phyloP scores from a whole-genome alignment of 2,888 invertebrate genomes.

The Orthosia gracilis region DNA sequence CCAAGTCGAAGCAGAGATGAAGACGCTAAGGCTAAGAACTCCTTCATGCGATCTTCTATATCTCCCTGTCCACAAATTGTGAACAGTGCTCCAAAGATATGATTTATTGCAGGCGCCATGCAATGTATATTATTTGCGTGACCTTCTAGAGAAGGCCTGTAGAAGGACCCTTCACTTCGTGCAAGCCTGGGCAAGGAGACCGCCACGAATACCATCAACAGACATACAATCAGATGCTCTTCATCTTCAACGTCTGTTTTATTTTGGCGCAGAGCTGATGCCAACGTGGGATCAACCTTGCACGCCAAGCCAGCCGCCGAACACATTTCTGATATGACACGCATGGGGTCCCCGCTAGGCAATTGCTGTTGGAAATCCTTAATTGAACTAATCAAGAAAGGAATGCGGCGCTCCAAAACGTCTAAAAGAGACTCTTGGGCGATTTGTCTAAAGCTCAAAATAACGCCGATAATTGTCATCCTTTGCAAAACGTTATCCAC shows the following conservation, averaged over 20 bases:
- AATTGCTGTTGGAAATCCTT: constrained; percentile 98
- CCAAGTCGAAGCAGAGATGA: constrained; percentile 98
- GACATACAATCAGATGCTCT: constrained; percentile 97
- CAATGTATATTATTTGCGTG: constrained; percentile 99
- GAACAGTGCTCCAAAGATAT: constrained; percentile 98
- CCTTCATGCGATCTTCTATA: constrained; percentile 99
- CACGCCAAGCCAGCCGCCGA: constrained; percentile 98
- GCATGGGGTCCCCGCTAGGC: constrained; percentile 96
- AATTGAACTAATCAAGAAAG: constrained; percentile 98
- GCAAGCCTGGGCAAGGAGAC: constrained; percentile 99
- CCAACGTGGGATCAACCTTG: constrained; percentile 98
- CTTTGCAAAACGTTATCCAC: constrained; percentile 99
- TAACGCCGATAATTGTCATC: constrained; percentile 99
- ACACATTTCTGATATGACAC: constrained; percentile 99
- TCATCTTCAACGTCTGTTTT: constrained; percentile 97
- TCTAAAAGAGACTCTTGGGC: constrained; percentile 98
- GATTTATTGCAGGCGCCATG: constrained; percentile 98
- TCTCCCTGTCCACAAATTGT: constrained; percentile 99
- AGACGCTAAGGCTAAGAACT: constrained; percentile 97
- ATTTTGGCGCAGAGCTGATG: constrained; percentile 97
- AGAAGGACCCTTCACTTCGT: constrained; percentile 96
- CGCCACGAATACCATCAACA: constrained; percentile 99
- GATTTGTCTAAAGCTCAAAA: constrained; percentile 98
- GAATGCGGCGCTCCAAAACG: constrained; percentile 98
- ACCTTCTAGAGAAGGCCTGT: constrained; percentile 96